Percentiles rank a stretch among this genome's conserved stretches.
These are phyloP conservation scores for Eulemur rufifrons DNA, from an alignment of 2,113 vertebrate species.

Conservation along the genomic window DNA sequence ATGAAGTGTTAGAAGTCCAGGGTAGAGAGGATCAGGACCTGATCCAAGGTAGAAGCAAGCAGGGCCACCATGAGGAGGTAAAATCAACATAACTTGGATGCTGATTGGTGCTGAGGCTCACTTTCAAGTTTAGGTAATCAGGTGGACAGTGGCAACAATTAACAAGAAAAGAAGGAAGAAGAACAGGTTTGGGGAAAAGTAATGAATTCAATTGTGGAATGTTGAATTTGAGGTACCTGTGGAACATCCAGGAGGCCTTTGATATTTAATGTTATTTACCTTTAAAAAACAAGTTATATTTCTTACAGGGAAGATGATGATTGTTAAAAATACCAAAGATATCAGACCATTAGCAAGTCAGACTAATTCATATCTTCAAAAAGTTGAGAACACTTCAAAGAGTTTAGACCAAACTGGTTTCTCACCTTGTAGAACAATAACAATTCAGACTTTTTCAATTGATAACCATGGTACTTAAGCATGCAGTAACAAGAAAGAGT, in stretches of 20 bases:
- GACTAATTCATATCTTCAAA: not conserved
- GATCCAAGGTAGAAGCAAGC: not conserved
- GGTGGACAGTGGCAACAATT: not conserved
- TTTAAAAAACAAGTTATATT: not conserved
- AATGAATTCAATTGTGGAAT: not conserved
- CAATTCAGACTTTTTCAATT: not conserved
- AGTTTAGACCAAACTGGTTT: not conserved
- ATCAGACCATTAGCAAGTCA: not conserved
- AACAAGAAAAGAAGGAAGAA: not conserved
- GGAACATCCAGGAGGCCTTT: not conserved
- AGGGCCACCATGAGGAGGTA: not conserved
- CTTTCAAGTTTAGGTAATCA: not conserved
- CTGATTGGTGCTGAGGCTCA: not conserved
- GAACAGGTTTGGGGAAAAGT: not conserved
- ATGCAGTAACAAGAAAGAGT: not conserved
- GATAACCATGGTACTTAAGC: not conserved
- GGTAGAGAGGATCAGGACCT: not conserved
- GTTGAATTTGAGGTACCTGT: not conserved
- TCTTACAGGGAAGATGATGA: not conserved
- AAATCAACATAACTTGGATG: not conserved
- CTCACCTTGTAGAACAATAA: not conserved
- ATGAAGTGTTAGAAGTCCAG: not conserved
- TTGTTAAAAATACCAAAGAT: not conserved
- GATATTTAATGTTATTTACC: not conserved
- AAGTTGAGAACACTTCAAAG: not conserved